Base-by-base conservation (phyloP, 2,888 invertebrate species). In the Clunio marinus region DNA sequence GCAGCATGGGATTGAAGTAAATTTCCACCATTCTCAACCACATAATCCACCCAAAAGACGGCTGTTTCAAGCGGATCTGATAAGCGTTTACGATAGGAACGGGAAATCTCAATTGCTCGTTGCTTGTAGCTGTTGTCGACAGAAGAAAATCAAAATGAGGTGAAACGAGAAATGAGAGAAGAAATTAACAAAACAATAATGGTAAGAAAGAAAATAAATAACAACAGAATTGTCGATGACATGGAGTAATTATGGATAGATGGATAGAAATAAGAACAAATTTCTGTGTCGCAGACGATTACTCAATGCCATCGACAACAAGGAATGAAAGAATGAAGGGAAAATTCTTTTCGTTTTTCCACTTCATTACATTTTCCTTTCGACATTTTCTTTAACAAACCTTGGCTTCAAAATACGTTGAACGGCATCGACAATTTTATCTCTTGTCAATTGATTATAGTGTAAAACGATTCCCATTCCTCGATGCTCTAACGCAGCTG, bases 1-100 rank as follows among this genome's bases (percentile, higher is more conserved):
- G 76, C 76, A 46, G 70, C 60, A 13, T 63, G 46, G 5, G 70
- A 68, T 55, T 70, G 69, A 1, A 69, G 25, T 7, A 72, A 66
- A 57, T 69, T 69, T 32, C 57, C 68, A 7, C 72, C 72, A 24
- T 76, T 75, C 28, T 74, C 73, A 28, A 84, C 77, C 70, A 83
- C 81, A 73, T 83, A 83, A 71, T 85, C 84, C 13, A 81, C 81
- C 81, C 84, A 84, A 76, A 84, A 84, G 73, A 83, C 77, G 69
- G 84, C 83, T 25, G 78, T 81, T 69, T 83, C 81, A 59, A 83
- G 70, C 1, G 84, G 81, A 2, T 81, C 78, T 72, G 80, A 78
- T 35, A 82, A 78, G 0, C 84, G 81, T 71, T 82, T 81, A 69
- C 82, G 82, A 78, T 83, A 84, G 22, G 81, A 73, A 69, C 78